Base-by-base conservation (phyloP, 2,888 invertebrate genomes). In the Zaprionus obscuricornis region DNA sequence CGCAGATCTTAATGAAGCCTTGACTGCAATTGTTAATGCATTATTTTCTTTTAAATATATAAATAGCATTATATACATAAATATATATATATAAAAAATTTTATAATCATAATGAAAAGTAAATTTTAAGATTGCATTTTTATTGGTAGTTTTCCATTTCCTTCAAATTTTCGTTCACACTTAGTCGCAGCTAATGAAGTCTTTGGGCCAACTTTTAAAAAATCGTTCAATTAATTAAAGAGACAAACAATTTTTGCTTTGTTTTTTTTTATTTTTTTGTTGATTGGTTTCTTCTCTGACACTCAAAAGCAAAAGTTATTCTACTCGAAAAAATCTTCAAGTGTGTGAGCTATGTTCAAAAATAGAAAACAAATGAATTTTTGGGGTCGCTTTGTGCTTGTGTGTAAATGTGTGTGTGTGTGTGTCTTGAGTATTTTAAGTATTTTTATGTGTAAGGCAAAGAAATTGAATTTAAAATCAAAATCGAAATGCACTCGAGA, bases 401-500 rank as follows among this genome's bases (percentile, higher is more conserved):
- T 14, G 26, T 13, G 40, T n/a, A 50, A 39, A 31, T 22, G 16
- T 11, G 26, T 24, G 22, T 24, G 16, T 13, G 22, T 43, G 26
- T 10, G 55, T 13, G 33, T 37, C 16, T 50, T 3, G 26, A 37
- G 27, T 43, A 50, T 64, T 52, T 69, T 26, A 62, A 54, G 54
- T 56, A 39, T 40, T 31, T 54, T 26, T 26, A 43, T 40, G 42
- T 50, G 20, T 40, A 22, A 14, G 50, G 50, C 43, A 27, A 16
- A 17, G 16, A 50, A 55, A 46, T 42, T 52, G 13, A 40, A 74
- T 63, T 60, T 63, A n/a, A n/a, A 58, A 46, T 42, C 56, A 11
- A 40, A 74, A 66, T 60, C 66, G n/a, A n/a, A 58, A 78, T 59
- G 78, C 78, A 77, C 67, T 84, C 74, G 63, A 84, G 77, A 60